phyloP scores from a whole-genome alignment of 1,140 invertebrate genomes.

The Chironomus tepperi region DNA sequence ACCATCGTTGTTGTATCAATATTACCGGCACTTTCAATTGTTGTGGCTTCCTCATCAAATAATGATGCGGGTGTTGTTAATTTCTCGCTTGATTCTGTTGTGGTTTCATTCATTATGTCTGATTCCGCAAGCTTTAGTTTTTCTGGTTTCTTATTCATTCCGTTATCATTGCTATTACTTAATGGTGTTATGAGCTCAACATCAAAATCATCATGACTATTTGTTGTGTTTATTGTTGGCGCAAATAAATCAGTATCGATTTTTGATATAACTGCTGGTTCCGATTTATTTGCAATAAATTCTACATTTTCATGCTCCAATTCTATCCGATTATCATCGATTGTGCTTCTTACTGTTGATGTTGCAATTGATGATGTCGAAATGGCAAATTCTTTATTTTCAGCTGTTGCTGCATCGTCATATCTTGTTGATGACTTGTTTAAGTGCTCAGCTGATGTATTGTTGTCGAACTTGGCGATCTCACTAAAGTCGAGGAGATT shows the following conservation, averaged over 20 bases:
- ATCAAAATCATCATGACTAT: neutral
- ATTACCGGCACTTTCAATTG: neutral
- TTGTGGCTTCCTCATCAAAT: neutral
- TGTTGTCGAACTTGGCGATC: constrained; percentile 30
- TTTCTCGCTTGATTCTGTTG: neutral
- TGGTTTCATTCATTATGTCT: neutral
- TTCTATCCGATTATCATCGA: neutral
- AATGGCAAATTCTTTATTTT: neutral
- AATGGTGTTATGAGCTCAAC: neutral
- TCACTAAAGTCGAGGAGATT: constrained; percentile 35
- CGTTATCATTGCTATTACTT: neutral
- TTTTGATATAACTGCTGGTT: neutral
- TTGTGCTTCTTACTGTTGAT: neutral
- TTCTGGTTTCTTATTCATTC: neutral
- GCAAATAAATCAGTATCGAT: neutral
- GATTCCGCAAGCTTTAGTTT: neutral
- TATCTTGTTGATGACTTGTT: constrained; percentile 5
- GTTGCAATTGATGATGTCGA: neutral
- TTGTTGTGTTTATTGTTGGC: neutral
- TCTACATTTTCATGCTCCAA: neutral
- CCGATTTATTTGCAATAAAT: neutral
- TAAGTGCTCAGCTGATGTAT: constrained; percentile 26
- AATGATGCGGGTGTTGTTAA: neutral
- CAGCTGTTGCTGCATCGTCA: neutral
- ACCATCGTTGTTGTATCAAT: neutral